A percentile compares a stretch with the other conserved stretches of the same genome.
These are phyloP conservation scores for Brachypalpus laphriformis DNA, from an alignment of 2,888 invertebrate genomes.

Conservation along the genomic window DNA sequence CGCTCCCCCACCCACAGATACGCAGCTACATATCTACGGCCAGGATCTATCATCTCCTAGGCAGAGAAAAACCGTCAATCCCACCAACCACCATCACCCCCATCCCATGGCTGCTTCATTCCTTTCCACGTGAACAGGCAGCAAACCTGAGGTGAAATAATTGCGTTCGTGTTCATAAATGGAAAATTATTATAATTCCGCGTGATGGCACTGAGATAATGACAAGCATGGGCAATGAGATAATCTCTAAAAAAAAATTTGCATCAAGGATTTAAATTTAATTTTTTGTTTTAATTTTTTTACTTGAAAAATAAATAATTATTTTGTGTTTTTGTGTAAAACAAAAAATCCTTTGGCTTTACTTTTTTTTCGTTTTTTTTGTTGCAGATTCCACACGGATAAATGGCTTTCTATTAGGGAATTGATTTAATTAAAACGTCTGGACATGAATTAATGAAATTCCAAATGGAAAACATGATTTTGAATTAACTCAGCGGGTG, in stretches of 20 bases:
- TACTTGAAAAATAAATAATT: slow-evolving; percentile 34
- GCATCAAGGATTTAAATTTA: slow-evolving; percentile 35
- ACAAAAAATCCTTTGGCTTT: not conserved
- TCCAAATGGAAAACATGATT: slow-evolving; percentile 14
- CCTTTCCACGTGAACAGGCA: slow-evolving; percentile 61
- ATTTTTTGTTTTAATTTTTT: slow-evolving; percentile 33
- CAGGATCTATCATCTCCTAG: slow-evolving; percentile 40
- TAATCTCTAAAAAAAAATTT: slow-evolving; percentile 47
- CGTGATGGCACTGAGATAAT: slow-evolving; percentile 63
- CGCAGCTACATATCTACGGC: not conserved
- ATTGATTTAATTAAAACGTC: slow-evolving; percentile 72
- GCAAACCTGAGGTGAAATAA: slow-evolving; percentile 71
- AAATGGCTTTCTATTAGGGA: slow-evolving; percentile 62
- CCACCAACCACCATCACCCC: not conserved
- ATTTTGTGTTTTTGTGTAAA: slow-evolving; percentile 33
- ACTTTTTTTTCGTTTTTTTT: not conserved
- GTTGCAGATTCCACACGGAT: slow-evolving; percentile 18
- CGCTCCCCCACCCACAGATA: not conserved
- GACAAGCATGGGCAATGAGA: slow-evolving; percentile 46
- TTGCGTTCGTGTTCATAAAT: slow-evolving; percentile 70
- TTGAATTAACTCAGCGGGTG: slow-evolving; percentile 11
- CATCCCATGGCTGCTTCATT: slow-evolving; percentile 13
- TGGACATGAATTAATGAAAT: slow-evolving; percentile 62
- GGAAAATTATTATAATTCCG: slow-evolving; percentile 69
- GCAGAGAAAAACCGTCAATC: not conserved